Evolutionary conservation across 2,888 invertebrate genomes (phyloP).

Genomic region (Rambutsinella grinnellia): DNA sequence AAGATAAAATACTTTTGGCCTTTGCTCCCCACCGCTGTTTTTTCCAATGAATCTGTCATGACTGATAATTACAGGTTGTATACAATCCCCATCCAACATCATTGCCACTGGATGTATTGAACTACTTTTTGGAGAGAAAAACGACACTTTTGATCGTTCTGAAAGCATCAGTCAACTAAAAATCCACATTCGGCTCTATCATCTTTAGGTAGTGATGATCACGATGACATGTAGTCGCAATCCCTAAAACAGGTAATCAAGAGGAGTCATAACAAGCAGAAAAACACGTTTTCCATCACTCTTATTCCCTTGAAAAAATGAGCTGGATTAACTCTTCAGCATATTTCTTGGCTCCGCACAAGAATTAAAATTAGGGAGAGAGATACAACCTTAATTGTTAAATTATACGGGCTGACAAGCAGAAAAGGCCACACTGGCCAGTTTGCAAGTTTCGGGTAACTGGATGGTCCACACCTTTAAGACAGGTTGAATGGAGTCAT

Average conservation of each 20-base stretch:
- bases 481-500: constrained; percentile 19
- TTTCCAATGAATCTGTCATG: no score
- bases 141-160: constrained; percentile 3
- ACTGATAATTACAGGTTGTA: no score
- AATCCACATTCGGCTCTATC: constrained; percentile 17
- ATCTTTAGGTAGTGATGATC: constrained; percentile 2
- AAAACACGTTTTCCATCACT: constrained; percentile 43
- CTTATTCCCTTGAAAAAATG: no score
- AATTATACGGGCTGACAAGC: constrained; percentile 25
- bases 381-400: constrained; percentile 22
- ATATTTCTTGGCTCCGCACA: no score
- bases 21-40: no score
- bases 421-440: background rate
- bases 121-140: no score
- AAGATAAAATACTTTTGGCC: no score
- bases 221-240: constrained; percentile 19
- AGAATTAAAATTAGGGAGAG: constrained; percentile 3
- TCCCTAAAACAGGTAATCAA: constrained; percentile 27
- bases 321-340: no score
- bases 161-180: constrained; percentile 33
- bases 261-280: constrained; percentile 32
- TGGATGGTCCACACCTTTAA: constrained; percentile 27
- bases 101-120: no score
- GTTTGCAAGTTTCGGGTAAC: no score
- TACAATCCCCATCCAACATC: no score